Evolutionary conservation across 2,797 vertebrate genomes (phyloP), one percentile per base, ranked within the genome.

Genomic region (Poecile montanus): DNA sequence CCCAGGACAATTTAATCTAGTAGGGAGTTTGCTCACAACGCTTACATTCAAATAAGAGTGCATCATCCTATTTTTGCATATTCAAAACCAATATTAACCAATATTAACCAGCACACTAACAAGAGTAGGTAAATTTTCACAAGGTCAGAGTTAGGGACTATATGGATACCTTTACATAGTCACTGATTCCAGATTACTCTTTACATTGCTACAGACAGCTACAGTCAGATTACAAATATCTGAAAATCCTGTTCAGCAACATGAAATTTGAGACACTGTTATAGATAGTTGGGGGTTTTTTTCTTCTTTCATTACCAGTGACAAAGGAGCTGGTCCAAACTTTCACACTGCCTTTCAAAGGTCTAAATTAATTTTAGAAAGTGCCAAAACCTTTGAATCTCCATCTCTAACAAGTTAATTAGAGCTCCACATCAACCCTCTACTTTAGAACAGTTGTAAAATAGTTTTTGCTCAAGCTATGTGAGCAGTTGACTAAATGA

Each of bases 201-300:
- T 90, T 60, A 60, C 53, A 7, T 56, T 73, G 38, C 40, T 57
- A 62, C 42, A 67, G 72, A 62, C 27, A 63, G 16, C 71, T 38
- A 70, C 51, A 60, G 32, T 58, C 30, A 50, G 26, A 63, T 57
- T 77, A 36, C 42, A 93, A 51, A 29, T 42, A 82, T 13, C n/a
- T 61, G 54, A 89, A 91, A 86, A 91, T 70, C 13, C 29, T 13
- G 22, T 47, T 38, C 26, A 45, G 57, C n/a, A 72, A 44, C 23
- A 15, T 26, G 14, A 42, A 87, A 71, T n/a, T n/a, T n/a, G 47
- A 81, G 62, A 56, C n/a, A 29, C 10, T 32, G 6, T 60, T 57
- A 27, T 7, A 53, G 2, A 8, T 25, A 32, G 9, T 1, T 54
- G 40, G 6, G 3, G 0, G 0, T 40, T 44, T 66, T 66, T 56